phyloP scores from a whole-genome alignment of 2,797 vertebrate genomes.

The Anas capensis region DNA sequence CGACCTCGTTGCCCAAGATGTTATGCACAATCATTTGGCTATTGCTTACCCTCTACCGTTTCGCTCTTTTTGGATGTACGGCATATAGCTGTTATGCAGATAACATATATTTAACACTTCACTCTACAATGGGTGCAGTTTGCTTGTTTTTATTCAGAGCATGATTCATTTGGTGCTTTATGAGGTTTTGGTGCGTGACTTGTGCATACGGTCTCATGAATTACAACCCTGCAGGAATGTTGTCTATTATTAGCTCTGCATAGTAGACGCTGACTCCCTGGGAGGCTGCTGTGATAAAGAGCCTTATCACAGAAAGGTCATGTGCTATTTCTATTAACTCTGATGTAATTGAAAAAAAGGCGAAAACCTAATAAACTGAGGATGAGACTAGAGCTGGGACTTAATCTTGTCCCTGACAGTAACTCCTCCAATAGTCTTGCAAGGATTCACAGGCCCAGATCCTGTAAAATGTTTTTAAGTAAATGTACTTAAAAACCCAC shows the following conservation, averaged over 20 bases:
- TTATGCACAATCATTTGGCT: not conserved
- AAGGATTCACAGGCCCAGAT: not conserved
- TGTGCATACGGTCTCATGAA: not conserved
- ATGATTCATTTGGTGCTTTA: not conserved
- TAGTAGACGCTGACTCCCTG: not conserved
- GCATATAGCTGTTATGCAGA: not conserved
- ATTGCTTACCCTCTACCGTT: not conserved
- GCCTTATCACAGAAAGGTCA: not conserved
- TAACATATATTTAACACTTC: not conserved
- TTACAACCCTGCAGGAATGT: not conserved
- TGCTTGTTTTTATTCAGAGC: not conserved
- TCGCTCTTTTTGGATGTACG: not conserved
- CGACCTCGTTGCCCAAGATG: not conserved
- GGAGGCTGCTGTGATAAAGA: conserved; percentile 14
- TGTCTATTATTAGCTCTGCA: conserved; percentile 45
- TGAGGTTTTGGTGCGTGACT: not conserved
- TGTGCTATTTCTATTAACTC: conserved; percentile 1
- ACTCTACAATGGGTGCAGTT: not conserved
- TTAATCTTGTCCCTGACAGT: not conserved
- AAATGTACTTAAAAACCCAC: not conserved
- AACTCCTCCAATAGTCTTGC: not conserved
- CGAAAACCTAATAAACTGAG: not conserved
- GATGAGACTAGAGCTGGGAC: not conserved
- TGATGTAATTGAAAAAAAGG: not conserved
- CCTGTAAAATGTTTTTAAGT: not conserved